Evolutionary conservation across 2,113 vertebrate genomes (phyloP).

Genomic region (Orthonyx spaldingii): DNA sequence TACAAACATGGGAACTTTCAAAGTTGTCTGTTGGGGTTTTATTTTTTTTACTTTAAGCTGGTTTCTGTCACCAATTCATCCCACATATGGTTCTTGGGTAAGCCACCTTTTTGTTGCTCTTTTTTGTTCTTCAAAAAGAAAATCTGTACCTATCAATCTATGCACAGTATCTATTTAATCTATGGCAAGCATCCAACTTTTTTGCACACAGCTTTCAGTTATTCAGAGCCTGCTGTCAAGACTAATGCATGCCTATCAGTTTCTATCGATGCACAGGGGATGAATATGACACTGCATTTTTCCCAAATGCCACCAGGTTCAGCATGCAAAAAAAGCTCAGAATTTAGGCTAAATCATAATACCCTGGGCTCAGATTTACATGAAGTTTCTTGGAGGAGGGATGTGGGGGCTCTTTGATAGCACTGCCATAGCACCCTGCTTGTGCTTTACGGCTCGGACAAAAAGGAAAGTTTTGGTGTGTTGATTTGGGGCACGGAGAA

Average conservation of each 20-base stretch:
- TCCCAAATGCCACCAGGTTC: not conserved
- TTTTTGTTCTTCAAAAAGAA: not conserved
- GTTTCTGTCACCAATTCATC: conserved; percentile 17
- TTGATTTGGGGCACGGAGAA: not conserved
- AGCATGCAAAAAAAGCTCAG: not conserved
- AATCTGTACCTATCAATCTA: conserved; percentile 30
- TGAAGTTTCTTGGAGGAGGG: not conserved
- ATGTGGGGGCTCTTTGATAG: not conserved
- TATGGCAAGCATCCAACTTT: conserved; percentile 29
- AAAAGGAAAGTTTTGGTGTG: not conserved
- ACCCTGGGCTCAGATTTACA: not conserved
- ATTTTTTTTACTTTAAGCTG: not conserved
- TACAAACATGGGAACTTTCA: conserved; percentile 34
- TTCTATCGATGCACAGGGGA: not conserved
- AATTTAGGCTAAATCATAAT: not conserved
- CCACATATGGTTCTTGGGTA: not conserved
- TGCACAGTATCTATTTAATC: conserved; percentile 9
- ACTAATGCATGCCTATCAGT: conserved; percentile 45
- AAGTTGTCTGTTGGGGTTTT: not conserved
- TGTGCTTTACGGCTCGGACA: not conserved
- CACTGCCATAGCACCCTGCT: not conserved
- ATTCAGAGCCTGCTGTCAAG: conserved; percentile 35
- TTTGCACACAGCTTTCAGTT: conserved; percentile 7
- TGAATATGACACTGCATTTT: conserved; percentile 47
- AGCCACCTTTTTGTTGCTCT: conserved; percentile 18